Base-by-base conservation (phyloP, 2,113 vertebrate species). In the Beaufortia kweichowensis region DNA sequence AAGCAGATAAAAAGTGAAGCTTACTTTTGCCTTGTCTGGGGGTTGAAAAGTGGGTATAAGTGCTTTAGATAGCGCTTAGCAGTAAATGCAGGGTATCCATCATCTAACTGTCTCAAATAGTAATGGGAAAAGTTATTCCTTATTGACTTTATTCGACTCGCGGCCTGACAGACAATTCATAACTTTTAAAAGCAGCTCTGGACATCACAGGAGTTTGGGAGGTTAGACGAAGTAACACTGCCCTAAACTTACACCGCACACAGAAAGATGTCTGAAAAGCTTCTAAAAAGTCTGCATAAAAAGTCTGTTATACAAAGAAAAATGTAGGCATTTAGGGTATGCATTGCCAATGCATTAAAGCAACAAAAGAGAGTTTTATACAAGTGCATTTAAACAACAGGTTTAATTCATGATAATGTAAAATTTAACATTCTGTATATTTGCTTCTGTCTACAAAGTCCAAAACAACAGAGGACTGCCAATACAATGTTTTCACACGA, bases 1-100 rank as follows among this genome's bases (percentile, higher is more conserved):
- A 91, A 91, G 85, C 86, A 86, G 86, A 90, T 87, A 85, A 88
- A 87, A 86, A 85, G 80, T 85, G 71, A 82, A 85, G 82, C 88
- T 85, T 85, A 84, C 89, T 89, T 89, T 88, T 83, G 87, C 85
- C 82, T 84, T 88, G 82, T 84, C 81, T 73, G 78, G 76, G 81
- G 81, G 78, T 35, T 79, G 81, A 79, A 71, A 80, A 77, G 81
- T 73, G 81, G 77, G 66, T 68, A 73, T 79, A 83, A 83, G 81
- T 83, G 81, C 78, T 83, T 83, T 82, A 82, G 67, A 67, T 75
- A 60, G 60, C 12, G 67, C 71, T 79, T 82, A 76, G 76, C 35
- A 39, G 76, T 79, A 76, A 81, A 81, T 81, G 79, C 33, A 69
- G 76, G 77, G 72, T 71, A 84, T 81, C 81, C 81, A 80, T 83